Percentiles rank a stretch among this genome's conserved stretches.
phyloP scores from a whole-genome alignment of 2,888 invertebrate genomes.

The Coelinius sp. region DNA sequence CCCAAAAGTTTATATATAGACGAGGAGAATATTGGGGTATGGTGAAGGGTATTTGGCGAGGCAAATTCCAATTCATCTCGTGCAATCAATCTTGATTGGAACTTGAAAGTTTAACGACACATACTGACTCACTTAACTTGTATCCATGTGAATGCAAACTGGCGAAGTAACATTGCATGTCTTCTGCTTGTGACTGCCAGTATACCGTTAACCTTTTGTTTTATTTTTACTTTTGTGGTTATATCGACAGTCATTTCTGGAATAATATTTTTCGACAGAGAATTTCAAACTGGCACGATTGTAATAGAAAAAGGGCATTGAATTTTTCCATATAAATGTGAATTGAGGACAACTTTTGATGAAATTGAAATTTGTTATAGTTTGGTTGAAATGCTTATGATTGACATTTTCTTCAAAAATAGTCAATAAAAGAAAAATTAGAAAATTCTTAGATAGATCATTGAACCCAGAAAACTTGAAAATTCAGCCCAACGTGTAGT shows the following conservation, averaged over 20 bases:
- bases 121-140: constrained; percentile 25
- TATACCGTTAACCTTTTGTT: constrained; percentile 4
- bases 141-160: background rate
- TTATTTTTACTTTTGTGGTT: background rate
- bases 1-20: constrained; percentile 45
- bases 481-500: background rate
- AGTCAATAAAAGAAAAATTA: no score
- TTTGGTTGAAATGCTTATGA: no score
- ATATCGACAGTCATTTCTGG: constrained; percentile 4
- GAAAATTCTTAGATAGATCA: no score
- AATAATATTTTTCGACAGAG: background rate
- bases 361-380: no score
- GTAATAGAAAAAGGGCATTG: background rate
- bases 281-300: background rate
- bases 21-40: background rate
- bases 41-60: constrained; percentile 44
- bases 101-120: constrained; percentile 56
- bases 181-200: constrained; percentile 14
- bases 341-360: background rate
- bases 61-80: constrained; percentile 61
- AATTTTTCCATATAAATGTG: background rate
- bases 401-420: no score
- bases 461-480: background rate
- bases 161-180: constrained; percentile 14
- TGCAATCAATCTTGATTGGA: constrained; percentile 65